Percentiles rank a stretch among this genome's conserved stretches.
Evolutionary conservation across 2,888 invertebrate species (phyloP).

Genomic region (Thalpophila matura): DNA sequence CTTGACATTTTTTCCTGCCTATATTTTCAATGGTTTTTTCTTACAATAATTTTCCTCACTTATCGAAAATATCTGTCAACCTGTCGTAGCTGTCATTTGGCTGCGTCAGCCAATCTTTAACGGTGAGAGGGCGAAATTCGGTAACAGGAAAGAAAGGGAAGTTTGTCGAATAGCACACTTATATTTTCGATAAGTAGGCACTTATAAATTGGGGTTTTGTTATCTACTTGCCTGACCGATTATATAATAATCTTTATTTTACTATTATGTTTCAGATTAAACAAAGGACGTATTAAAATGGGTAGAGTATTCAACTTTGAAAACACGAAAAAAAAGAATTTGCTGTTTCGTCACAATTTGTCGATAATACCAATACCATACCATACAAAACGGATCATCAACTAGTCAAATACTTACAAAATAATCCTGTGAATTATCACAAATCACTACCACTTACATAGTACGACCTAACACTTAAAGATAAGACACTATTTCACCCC

Average conservation of each 20-base stretch:
- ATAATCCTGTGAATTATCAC: not conserved
- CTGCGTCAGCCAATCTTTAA: constrained; percentile 33
- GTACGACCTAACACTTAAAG: constrained; percentile 11
- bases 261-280: too few species aligned
- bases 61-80: constrained; percentile 27
- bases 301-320: too few species aligned
- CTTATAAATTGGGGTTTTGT: not conserved
- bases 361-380: too few species aligned
- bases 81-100: constrained; percentile 32
- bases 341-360: too few species aligned
- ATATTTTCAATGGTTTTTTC: constrained; percentile 10
- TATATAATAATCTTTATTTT: not conserved
- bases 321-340: too few species aligned
- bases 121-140: constrained; percentile 10
- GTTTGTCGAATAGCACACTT: not conserved
- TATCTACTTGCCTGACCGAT: not conserved
- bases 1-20: constrained; percentile 3
- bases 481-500: constrained; percentile 28
- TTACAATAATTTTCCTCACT: constrained; percentile 19
- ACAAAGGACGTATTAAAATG: too few species aligned
- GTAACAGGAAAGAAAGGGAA: constrained; percentile 6
- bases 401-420: not conserved
- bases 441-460: constrained; percentile 2
- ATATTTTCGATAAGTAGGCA: not conserved
- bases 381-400: too few species aligned